Evolutionary conservation across 2,113 vertebrate genomes (phyloP).

Genomic region (Pangasianodon gigas): DNA sequence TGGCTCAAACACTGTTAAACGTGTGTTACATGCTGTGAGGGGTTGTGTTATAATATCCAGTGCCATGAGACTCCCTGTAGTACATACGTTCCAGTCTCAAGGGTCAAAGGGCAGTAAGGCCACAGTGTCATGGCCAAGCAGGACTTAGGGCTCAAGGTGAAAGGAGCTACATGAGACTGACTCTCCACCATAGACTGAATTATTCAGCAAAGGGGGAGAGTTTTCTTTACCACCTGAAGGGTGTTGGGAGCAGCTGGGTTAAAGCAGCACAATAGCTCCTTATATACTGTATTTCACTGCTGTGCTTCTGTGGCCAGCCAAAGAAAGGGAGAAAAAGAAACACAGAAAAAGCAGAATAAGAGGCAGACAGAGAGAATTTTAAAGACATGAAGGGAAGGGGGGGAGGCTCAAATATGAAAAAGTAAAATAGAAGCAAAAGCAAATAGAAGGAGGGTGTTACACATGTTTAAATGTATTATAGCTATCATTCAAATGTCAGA

Average conservation of each 20-base stretch:
- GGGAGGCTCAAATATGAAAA: neutral
- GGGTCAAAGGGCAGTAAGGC: neutral
- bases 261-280: constrained; percentile 43
- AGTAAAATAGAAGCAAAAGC: constrained; percentile 29
- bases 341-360: constrained; percentile 10
- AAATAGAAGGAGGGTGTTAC: constrained; percentile 19
- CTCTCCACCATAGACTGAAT: constrained; percentile 29
- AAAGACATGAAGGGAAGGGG: constrained; percentile 15
- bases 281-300: constrained; percentile 32
- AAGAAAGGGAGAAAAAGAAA: constrained; percentile 28
- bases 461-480: constrained; percentile 15
- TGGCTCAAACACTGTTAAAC: neutral
- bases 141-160: constrained; percentile 29
- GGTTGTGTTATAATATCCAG: neutral
- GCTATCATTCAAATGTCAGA: constrained; percentile 49
- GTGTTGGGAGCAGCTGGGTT: constrained; percentile 41
- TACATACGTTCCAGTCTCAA: constrained; percentile 8
- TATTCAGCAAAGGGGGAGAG: constrained; percentile 40
- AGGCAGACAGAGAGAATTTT: neutral
- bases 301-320: constrained; percentile 9
- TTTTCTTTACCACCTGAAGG: constrained; percentile 49
- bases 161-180: constrained; percentile 32
- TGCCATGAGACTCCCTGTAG: neutral
- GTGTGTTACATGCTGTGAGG: neutral
- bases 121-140: constrained; percentile 4